Conservation (phyloP, 2,113 vertebrate genomes). For the Cariama cristata region DNA sequence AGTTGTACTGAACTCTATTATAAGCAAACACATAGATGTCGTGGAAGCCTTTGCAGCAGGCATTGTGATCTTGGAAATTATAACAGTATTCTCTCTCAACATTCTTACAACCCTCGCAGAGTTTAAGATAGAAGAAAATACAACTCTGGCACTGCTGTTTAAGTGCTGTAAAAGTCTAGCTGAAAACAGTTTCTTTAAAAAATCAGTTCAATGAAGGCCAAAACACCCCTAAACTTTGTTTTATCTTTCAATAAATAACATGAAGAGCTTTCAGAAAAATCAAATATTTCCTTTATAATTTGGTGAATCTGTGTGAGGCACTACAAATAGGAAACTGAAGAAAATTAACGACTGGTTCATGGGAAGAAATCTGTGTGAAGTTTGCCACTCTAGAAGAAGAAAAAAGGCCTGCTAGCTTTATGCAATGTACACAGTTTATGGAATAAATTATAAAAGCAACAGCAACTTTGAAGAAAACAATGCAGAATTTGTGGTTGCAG, state of each 20-base stretch:
- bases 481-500: neutral
- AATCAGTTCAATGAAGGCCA: neutral
- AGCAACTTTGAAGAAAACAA: neutral
- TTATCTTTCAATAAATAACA: neutral
- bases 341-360: neutral
- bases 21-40: neutral
- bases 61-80: neutral
- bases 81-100: neutral
- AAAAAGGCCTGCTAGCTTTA: neutral
- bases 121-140: neutral
- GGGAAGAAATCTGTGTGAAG: neutral
- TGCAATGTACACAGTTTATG: neutral
- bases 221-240: neutral
- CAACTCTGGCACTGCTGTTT: neutral
- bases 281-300: neutral
- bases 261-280: neutral
- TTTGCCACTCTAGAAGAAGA: neutral
- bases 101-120: neutral
- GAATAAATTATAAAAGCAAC: neutral
- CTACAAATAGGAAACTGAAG: neutral
- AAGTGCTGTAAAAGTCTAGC: neutral
- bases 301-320: neutral
- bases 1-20: neutral
- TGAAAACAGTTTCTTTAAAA: neutral
- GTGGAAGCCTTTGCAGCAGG: neutral